Conservation (phyloP, 2,888 invertebrate species). For the Itoplectis maculator region DNA sequence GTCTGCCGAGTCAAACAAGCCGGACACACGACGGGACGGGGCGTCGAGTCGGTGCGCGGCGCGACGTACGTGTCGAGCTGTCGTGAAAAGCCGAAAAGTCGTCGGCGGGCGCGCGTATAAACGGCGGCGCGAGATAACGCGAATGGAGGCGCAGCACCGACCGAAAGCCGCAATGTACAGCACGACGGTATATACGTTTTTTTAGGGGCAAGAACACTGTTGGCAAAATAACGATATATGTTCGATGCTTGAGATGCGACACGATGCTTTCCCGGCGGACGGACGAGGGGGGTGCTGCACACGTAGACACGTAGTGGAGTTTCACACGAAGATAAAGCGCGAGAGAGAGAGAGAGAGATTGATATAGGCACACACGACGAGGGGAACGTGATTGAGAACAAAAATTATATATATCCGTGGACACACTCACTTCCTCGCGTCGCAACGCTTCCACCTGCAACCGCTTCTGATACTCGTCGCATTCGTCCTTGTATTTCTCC, state of each 20-base stretch:
- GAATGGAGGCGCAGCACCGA: slow-evolving; percentile 7
- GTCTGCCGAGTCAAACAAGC: slow-evolving; percentile 31
- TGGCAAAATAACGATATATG: background rate
- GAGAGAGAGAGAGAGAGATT: no score
- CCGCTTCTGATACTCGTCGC: slow-evolving; percentile 97
- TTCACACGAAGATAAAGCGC: no score
- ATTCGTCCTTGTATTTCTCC: slow-evolving; percentile 99
- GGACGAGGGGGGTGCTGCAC: background rate
- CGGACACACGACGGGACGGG: background rate
- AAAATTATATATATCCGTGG: slow-evolving; percentile 9
- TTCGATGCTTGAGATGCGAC: background rate
- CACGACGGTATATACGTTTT: background rate
- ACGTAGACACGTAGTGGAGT: no score
- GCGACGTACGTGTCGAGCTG: slow-evolving; percentile 20
- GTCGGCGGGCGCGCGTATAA: no score
- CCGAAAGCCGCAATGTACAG: background rate
- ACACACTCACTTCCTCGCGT: slow-evolving; percentile 97
- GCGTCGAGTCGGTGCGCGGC: no score
- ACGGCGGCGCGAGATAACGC: no score
- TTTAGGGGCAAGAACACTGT: background rate
- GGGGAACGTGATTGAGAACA: slow-evolving; percentile 22
- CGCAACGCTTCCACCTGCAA: slow-evolving; percentile 98
- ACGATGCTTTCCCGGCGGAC: background rate
- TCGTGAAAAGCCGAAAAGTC: background rate
- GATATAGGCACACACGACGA: background rate